Evolutionary conservation across 2,888 invertebrate species (phyloP), one percentile per base, ranked within the genome.

Genomic region (Deroplatys truncata): DNA sequence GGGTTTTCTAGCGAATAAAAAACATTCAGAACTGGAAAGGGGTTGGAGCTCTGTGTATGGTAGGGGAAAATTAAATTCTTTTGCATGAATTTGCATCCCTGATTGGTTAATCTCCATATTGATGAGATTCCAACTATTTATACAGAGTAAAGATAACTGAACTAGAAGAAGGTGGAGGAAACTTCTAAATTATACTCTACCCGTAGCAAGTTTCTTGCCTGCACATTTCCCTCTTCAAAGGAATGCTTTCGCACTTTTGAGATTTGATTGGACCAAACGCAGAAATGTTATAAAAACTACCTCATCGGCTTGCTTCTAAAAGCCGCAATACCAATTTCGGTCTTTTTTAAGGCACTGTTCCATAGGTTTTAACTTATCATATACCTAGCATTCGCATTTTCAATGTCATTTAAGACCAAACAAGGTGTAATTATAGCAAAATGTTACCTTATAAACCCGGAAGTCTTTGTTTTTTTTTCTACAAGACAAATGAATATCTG

Each of bases 21-120:
- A 89, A 88, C 56, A 88, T 84, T 85, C 82, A 82, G 84, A 88
- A 43, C 82, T 83, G 89, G 43, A 90, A 89, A 88, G 90, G 85
- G 88, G 88, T 86, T 89, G 35, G 49, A 28, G 86, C 88, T 43
- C 82, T 83, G 82, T 85, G 89, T 82, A 87, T 72, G 56, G 56
- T 72, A 72, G 56, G 56, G 90, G 91, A 91, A 92, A 92, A 92
- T 92, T 92, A 92, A 92, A 92, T 92, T 92, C 92, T 90, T 92
- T 92, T 92, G 92, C 92, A 92, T 92, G 92, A 92, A 92, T 92
- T 92, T 92, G 92, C 92, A 92, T 92, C 90, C 90, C 91, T 92
- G 92, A 92, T 92, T 92, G 92, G 92, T 91, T 92, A 91, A 92
- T 92, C 92, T 92, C 91, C 92, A 92, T 92, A 92, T 92, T 92